Evolutionary conservation across 2,888 invertebrate species (phyloP).

Genomic region (Cheilosia pagana): DNA sequence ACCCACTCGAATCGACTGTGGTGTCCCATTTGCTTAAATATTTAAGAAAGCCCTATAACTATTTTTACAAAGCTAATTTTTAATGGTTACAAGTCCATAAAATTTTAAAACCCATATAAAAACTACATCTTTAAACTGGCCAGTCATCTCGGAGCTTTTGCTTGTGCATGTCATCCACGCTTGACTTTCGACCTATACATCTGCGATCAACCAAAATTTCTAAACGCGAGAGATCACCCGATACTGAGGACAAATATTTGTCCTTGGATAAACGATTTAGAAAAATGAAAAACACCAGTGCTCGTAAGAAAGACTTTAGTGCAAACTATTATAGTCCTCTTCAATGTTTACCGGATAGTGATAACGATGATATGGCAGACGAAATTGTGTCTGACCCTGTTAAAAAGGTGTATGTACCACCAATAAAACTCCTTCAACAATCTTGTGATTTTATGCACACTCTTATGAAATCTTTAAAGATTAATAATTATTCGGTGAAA

Average conservation of each 20-base stretch:
- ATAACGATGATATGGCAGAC: neutral
- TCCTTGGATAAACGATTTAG: neutral
- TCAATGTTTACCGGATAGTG: neutral
- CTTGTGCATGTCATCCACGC: neutral
- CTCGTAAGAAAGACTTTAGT: neutral
- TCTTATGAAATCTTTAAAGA: neutral
- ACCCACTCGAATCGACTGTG: too few species aligned
- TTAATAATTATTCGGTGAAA: neutral
- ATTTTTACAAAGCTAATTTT: too few species aligned
- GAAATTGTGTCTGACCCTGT: neutral
- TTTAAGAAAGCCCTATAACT: too few species aligned
- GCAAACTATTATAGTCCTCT: neutral
- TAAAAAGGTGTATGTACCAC: constrained; percentile 19
- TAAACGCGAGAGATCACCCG: too few species aligned
- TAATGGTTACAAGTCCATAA: too few species aligned
- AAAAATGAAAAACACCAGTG: neutral
- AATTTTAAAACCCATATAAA: too few species aligned
- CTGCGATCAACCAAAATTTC: neutral
- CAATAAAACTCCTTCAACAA: constrained; percentile 15
- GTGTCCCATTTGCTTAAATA: too few species aligned
- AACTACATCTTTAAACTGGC: too few species aligned
- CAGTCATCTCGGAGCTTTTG: constrained; percentile 76
- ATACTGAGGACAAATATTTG: neutral
- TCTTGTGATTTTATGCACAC: constrained; percentile 13
- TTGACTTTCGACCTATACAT: neutral